Percentiles rank a stretch among this genome's conserved stretches.
Evolutionary conservation across 2,113 vertebrate species (phyloP).

Genomic region (Propithecus coquereli): DNA sequence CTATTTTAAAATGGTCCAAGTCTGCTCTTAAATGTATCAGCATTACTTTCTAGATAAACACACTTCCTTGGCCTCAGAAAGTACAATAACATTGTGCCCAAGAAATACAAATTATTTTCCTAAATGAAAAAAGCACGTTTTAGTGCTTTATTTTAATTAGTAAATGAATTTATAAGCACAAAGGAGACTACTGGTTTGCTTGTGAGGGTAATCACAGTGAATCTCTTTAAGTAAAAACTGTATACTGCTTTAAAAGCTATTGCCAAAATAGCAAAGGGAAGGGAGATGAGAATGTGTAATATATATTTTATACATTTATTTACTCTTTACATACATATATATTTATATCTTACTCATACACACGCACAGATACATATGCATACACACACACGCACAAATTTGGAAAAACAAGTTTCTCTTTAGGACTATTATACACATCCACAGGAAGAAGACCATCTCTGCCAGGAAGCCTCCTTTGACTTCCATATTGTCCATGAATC

Average conservation of each 20-base stretch:
- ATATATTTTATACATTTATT: neutral
- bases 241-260: neutral
- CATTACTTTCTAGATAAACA: slow-evolving; percentile 18
- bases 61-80: slow-evolving; percentile 2
- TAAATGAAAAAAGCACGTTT: neutral
- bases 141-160: slow-evolving; percentile 46
- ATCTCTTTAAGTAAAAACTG: slow-evolving; percentile 1
- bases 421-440: neutral
- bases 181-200: neutral
- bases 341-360: neutral
- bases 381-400: neutral
- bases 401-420: neutral
- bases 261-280: neutral
- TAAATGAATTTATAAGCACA: slow-evolving; percentile 4
- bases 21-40: slow-evolving; percentile 34
- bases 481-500: fast-evolving
- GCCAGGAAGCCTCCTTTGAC: neutral
- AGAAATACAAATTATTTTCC: slow-evolving; percentile 2
- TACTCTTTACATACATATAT: neutral
- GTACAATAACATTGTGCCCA: neutral
- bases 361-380: neutral
- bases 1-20: slow-evolving; percentile 22
- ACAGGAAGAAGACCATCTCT: neutral
- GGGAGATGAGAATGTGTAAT: neutral
- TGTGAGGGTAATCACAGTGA: neutral